Base-by-base conservation (phyloP, 2,113 vertebrate genomes). In the Saccopteryx bilineata region DNA sequence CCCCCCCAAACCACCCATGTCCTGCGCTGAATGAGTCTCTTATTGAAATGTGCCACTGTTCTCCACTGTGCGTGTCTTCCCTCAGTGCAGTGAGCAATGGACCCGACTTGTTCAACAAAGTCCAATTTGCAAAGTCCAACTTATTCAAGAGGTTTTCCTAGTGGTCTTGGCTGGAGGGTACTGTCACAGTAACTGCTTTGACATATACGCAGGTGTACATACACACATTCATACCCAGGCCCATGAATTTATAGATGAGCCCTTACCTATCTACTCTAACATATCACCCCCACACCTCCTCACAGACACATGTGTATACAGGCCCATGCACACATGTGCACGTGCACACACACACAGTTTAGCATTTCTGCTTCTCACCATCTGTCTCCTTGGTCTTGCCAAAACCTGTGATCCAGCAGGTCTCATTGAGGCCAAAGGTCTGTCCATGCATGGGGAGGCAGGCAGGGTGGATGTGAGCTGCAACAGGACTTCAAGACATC, bases 401-500 rank as follows among this genome's bases (percentile, higher is more conserved):
- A 82, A 99, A 99, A 82, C 99, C 99, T 0, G 99, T 98, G 91
- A 99, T 99, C 99, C 98, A 99, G 98, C 99, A 99, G 28, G 80
- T 94, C 58, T 98, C 96, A 72, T 98, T 98, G 0, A 97, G 94
- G 80, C 71, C 50, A 96, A 99, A 99, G 3, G 52, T 97, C 98
- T 99, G 98, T 60, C 98, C 98, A 0, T 96, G 90, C 96, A 92
- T 97, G 89, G 99, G 99, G 82, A 99, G 98, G 96, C 99, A 99
- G 95, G 98, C 99, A 5, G 99, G 99, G 83, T 98, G 99, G 46
- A 99, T 93, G 26, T 98, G 96, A 83, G 98, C 99, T 99, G 98
- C 0, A 97, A 96, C 9, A 87, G 31, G 85, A 56, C 12, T 2
- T 56, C 63, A n/a, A 31, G 87, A 84, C 0, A 12, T 93, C 87